phyloP scores from a whole-genome alignment of 35 echinoderm and acorn worm species.

The Heliocidaris tuberculata region DNA sequence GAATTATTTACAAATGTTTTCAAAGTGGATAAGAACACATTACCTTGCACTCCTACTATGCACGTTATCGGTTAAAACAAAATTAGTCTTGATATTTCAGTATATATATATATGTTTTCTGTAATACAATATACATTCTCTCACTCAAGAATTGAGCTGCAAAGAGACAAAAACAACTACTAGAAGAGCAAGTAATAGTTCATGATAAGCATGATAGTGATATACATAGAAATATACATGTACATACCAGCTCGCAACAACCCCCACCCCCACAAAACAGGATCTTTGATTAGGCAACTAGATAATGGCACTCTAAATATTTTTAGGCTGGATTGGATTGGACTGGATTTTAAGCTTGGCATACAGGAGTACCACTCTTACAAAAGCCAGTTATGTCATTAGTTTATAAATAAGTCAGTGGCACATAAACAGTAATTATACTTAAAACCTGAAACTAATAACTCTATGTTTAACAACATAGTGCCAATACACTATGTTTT shows the following conservation, averaged over 20 bases:
- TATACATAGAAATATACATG: not conserved
- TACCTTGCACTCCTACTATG: not conserved
- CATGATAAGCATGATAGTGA: not conserved
- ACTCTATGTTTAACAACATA: too few species aligned
- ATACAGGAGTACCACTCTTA: too few species aligned
- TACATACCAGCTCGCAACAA: not conserved
- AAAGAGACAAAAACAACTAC: not conserved
- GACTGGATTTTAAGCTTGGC: too few species aligned
- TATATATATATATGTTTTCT: slow-evolving; percentile 20
- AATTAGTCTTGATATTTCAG: slow-evolving; percentile 15
- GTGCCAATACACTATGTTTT: too few species aligned
- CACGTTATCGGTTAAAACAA: not conserved
- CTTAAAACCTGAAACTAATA: too few species aligned
- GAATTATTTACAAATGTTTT: slow-evolving; percentile 29
- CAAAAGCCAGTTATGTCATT: too few species aligned
- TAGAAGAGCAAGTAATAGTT: not conserved
- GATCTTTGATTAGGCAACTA: too few species aligned
- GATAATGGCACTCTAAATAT: too few species aligned
- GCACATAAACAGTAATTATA: too few species aligned
- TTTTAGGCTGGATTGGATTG: too few species aligned
- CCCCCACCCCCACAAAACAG: not conserved
- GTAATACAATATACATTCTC: not conserved
- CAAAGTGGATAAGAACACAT: not conserved
- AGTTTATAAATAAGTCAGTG: too few species aligned
- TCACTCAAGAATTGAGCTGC: not conserved